These are phyloP conservation scores for Dioctria rufipes DNA, from an alignment of 2,888 invertebrate species.

Conservation along the genomic window DNA sequence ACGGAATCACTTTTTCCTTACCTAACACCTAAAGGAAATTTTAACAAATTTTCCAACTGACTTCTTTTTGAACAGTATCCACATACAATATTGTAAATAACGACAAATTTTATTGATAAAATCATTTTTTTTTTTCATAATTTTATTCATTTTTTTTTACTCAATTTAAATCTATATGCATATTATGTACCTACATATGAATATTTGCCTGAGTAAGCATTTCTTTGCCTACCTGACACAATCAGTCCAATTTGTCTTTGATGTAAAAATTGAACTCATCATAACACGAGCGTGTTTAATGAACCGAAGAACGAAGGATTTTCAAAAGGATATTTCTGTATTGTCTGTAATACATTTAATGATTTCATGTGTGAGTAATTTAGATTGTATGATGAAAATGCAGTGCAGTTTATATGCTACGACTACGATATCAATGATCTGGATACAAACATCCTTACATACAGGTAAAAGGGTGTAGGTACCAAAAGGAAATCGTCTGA, in stretches of 20 bases:
- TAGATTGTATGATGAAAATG: slow-evolving; percentile 8
- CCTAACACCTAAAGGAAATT: slow-evolving; percentile 9
- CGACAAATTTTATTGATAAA: slow-evolving; percentile 17
- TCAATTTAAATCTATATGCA: neutral
- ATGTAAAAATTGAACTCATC: neutral
- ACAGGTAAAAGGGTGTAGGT: neutral
- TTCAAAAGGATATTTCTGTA: no score
- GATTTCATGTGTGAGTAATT: slow-evolving; percentile 37
- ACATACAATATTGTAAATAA: neutral
- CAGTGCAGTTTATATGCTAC: neutral
- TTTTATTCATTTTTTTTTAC: neutral
- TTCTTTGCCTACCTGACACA: no score
- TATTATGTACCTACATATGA: neutral
- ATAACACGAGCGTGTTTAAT: slow-evolving; percentile 1
- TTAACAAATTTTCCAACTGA: slow-evolving; percentile 50
- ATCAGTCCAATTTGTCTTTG: no score
- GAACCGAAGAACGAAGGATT: neutral
- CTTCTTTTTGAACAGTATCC: slow-evolving; percentile 23
- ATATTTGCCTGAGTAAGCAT: no score
- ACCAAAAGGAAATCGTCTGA: slow-evolving; percentile 7
- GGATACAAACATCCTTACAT: no score
- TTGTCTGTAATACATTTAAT: slow-evolving; percentile 14
- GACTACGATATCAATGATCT: neutral
- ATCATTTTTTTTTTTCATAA: neutral
- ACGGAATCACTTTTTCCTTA: neutral